Evolutionary conservation across 2,797 vertebrate species (phyloP).

Genomic region (Erethizon dorsatum): DNA sequence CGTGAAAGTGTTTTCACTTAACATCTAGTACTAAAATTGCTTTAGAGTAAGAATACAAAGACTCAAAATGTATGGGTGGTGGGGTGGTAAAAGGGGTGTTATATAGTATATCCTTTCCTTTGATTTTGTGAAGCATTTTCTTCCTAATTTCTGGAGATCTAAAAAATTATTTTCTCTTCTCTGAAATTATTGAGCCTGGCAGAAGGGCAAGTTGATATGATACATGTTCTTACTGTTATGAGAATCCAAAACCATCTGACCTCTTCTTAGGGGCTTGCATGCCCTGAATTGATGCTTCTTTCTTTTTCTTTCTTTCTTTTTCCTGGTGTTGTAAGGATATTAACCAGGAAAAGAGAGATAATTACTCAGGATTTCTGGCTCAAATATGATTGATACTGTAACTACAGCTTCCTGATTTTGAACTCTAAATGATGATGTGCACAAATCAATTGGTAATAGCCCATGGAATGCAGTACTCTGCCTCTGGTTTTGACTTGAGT

Average conservation of each 20-base stretch:
- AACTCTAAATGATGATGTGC: background rate
- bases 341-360: background rate
- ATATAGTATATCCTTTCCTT: background rate
- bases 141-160: background rate
- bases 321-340: background rate
- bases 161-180: conserved; percentile 2
- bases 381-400: conserved; percentile 51
- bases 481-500: background rate
- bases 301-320: background rate
- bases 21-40: background rate
- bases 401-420: conserved; percentile 11
- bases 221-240: background rate
- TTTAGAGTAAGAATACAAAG: background rate
- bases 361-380: conserved; percentile 37
- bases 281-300: background rate
- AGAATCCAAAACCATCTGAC: background rate
- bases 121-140: background rate
- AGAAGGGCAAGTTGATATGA: background rate
- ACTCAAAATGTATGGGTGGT: background rate
- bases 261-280: background rate
- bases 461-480: background rate
- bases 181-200: conserved; percentile 25
- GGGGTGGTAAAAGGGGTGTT: background rate
- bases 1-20: background rate
- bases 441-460: background rate